phyloP scores from a whole-genome alignment of 1,140 invertebrate species.

The Drosophila kanapiae region DNA sequence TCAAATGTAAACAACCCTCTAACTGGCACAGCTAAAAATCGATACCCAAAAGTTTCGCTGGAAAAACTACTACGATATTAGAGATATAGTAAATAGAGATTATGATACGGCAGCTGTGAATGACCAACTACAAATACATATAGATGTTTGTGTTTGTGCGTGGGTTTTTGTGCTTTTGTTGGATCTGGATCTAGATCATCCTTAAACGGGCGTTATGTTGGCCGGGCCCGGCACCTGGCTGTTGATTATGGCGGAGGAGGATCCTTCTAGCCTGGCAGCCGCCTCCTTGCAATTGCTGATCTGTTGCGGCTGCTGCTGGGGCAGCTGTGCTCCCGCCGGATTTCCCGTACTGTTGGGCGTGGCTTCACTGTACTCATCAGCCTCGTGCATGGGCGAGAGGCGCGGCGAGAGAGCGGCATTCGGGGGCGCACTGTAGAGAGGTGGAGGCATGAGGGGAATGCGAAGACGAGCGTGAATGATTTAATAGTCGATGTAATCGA shows the following conservation, averaged over 20 bases:
- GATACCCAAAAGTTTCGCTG: conserved; percentile 42
- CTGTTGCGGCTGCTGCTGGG: conserved; percentile 26
- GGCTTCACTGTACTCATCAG: conserved; percentile 69
- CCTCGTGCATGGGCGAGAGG: conserved; percentile 82
- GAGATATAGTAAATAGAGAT: conserved; percentile 37
- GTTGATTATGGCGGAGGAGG: conserved; percentile 5
- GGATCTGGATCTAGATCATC: conserved; percentile 3
- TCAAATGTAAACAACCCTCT: conserved; percentile 25
- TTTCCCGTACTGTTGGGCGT: conserved; percentile 26
- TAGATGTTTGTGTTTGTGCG: conserved; percentile 23
- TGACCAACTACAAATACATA: conserved; percentile 48
- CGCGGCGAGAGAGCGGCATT: conserved; percentile 74
- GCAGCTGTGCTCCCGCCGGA: conserved; percentile 7
- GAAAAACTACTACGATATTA: conserved; percentile 54
- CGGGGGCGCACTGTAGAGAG: conserved; percentile 54
- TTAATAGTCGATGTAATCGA: conserved; percentile 15
- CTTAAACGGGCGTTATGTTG: conserved; percentile 70
- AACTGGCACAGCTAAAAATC: conserved; percentile 60
- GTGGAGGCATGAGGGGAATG: conserved; percentile 33
- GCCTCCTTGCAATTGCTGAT: conserved; percentile 66
- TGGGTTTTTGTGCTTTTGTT: conserved; percentile 27
- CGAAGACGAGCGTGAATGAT: conserved; percentile 51
- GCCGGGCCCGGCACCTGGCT: conserved; percentile 42
- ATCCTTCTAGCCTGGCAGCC: conserved; percentile 63
- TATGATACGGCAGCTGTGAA: conserved; percentile 49